Evolutionary conservation across 2,797 vertebrate genomes (phyloP).

Genomic region (Lacerta bilineata): DNA sequence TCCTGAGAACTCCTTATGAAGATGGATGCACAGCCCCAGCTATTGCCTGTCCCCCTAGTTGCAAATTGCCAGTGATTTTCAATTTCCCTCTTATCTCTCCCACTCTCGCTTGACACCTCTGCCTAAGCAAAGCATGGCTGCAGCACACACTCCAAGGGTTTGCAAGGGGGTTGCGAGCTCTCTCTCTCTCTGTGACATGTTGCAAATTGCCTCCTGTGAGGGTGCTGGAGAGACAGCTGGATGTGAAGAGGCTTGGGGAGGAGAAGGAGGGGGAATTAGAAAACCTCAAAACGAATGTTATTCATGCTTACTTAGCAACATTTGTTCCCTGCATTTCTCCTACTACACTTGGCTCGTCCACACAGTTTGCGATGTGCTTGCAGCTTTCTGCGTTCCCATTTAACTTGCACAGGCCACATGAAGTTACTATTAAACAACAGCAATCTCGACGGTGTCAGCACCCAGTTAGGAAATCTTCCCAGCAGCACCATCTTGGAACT

Average conservation of each 20-base stretch:
- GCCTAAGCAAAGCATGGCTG: not conserved
- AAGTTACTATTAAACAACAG: too few relatives aligned
- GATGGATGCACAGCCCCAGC: not conserved
- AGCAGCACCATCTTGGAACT: not conserved
- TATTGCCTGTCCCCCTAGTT: not conserved
- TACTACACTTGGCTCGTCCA: not conserved
- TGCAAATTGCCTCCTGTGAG: not conserved
- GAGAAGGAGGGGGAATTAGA: not conserved
- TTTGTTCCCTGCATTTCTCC: not conserved
- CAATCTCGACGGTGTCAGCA: not conserved
- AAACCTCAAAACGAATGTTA: not conserved
- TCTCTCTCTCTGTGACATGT: not conserved
- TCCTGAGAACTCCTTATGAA: conserved; percentile 7
- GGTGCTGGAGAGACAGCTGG: not conserved
- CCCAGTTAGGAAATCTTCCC: not conserved
- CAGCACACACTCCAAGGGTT: not conserved
- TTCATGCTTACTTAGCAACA: not conserved
- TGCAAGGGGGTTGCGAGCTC: not conserved
- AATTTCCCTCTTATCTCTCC: not conserved
- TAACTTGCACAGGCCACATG: too few relatives aligned
- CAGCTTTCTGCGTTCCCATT: too few relatives aligned
- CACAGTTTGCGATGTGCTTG: too few relatives aligned
- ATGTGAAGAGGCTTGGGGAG: too few relatives aligned
- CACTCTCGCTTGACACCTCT: not conserved
- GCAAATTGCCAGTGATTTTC: not conserved